Percentiles rank a stretch among this genome's conserved stretches.
Conservation (phyloP, 2,888 invertebrate species). For the Troides oblongomaculatus region DNA sequence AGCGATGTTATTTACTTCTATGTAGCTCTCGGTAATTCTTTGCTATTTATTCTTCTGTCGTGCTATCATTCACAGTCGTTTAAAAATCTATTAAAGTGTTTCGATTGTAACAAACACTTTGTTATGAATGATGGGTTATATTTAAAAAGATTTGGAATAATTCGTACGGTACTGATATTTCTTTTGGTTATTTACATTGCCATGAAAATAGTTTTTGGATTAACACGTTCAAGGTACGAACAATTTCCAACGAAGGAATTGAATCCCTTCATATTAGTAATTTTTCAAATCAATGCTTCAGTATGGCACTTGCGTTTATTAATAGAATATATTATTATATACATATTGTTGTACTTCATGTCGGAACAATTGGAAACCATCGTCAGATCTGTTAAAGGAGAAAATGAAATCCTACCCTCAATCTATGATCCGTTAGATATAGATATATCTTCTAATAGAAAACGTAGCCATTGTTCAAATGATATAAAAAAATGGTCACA, state of each 20-base stretch:
- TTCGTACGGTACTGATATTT: neutral
- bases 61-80: conserved; percentile 10
- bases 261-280: neutral
- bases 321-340: conserved; percentile 11
- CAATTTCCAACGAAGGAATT: neutral
- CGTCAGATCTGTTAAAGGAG: conserved; percentile 3
- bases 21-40: neutral
- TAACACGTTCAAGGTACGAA: neutral
- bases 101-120: neutral
- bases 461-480: neutral
- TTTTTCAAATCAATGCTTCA: conserved; percentile 1
- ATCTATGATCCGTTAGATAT: neutral
- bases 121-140: conserved; percentile 2
- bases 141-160: conserved; percentile 8
- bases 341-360: conserved; percentile 1
- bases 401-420: neutral
- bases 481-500: conserved; percentile 18
- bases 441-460: neutral
- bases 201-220: neutral
- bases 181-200: neutral
- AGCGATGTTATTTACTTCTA: neutral
- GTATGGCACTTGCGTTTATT: conserved; percentile 6
- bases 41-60: neutral
- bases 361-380: conserved; percentile 18
- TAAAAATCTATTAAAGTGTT: conserved; percentile 6